Percentiles rank a stretch among this genome's conserved stretches.
These are phyloP conservation scores for Patella pellucida DNA, from an alignment of 2,888 invertebrate species.

Conservation along the genomic window DNA sequence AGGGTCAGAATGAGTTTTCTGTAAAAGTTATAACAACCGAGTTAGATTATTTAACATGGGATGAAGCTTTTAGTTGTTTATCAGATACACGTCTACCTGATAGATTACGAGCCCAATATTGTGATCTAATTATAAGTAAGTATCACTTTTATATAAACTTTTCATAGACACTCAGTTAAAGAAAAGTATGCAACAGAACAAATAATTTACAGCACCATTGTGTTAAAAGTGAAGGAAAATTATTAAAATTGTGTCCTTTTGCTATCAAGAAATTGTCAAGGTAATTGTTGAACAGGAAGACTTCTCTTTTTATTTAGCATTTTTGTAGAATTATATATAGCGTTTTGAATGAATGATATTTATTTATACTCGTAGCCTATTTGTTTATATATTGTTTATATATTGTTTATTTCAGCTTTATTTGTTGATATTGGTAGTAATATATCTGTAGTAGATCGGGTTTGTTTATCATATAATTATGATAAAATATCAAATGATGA, in stretches of 20 bases:
- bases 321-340: not conserved
- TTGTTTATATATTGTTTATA: too few species aligned
- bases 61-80: conserved; percentile 66
- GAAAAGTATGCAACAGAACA: too few species aligned
- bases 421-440: conserved; percentile 69
- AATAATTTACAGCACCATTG: too few species aligned
- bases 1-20: conserved; percentile 68
- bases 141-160: conserved; percentile 14
- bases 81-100: conserved; percentile 63
- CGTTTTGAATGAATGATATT: not conserved
- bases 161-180: too few species aligned
- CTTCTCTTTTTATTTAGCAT: not conserved
- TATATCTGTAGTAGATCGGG: conserved; percentile 64
- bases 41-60: conserved; percentile 67
- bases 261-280: too few species aligned
- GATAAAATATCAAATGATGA: conserved; percentile 52
- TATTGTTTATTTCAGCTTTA: conserved; percentile 50
- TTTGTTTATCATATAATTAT: conserved; percentile 67
- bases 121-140: conserved; percentile 68
- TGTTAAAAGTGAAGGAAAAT: too few species aligned
- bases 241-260: too few species aligned
- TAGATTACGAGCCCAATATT: conserved; percentile 67
- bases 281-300: too few species aligned
- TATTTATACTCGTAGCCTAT: not conserved
- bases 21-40: conserved; percentile 66